Percentiles rank a stretch among this genome's conserved stretches.
These are phyloP conservation scores for Platerodrilus igneus DNA, from an alignment of 2,888 invertebrate genomes.

Conservation along the genomic window DNA sequence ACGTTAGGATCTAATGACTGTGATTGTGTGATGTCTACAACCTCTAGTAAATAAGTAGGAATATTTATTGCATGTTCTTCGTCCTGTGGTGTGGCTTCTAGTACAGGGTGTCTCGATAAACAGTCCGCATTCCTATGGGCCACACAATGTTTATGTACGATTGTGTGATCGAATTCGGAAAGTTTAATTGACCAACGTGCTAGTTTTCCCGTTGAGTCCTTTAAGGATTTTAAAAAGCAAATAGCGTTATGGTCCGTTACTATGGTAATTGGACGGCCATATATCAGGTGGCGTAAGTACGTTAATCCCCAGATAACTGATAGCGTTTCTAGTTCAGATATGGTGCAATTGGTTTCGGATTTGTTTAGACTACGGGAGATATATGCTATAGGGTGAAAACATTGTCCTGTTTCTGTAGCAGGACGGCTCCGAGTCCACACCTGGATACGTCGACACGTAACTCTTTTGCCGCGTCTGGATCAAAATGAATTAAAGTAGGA, in stretches of 20 bases:
- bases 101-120: constrained; percentile 1
- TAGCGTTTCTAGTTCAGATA: constrained; percentile 1
- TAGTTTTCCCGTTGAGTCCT: background rate
- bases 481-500: constrained; percentile 21
- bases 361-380: too few species aligned
- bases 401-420: constrained; percentile 21
- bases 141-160: too few species aligned
- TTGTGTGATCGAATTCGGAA: constrained; percentile 10
- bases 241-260: constrained; percentile 15
- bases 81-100: too few species aligned
- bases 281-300: constrained; percentile 12
- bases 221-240: constrained; percentile 9
- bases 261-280: constrained; percentile 2
- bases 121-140: constrained; percentile 12
- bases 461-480: constrained; percentile 21
- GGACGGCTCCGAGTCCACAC: constrained; percentile 20
- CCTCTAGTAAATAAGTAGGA: too few species aligned
- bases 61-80: too few species aligned
- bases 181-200: constrained; percentile 7
- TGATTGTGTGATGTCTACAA: too few species aligned
- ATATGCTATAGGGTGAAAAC: constrained; percentile 1
- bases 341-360: constrained; percentile 13
- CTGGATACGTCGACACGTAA: constrained; percentile 22
- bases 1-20: too few species aligned
- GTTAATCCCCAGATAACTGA: background rate